Conservation (phyloP, 2,797 vertebrate genomes). For the Distichodus sexfasciatus region DNA sequence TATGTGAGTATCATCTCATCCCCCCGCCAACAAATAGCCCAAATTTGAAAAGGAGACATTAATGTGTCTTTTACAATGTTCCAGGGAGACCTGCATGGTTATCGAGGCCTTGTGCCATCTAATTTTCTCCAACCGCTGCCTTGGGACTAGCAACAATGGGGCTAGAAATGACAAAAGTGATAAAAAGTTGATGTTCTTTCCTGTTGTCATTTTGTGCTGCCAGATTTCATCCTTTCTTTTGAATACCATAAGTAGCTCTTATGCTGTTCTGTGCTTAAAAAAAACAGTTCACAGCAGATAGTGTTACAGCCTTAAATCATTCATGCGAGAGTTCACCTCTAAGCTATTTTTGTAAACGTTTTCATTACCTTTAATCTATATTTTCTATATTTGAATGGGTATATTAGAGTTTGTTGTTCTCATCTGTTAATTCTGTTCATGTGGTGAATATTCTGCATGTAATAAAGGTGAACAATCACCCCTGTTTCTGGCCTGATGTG, state of each 20-base stretch:
- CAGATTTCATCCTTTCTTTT: not conserved
- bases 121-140: constrained; percentile 83
- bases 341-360: not conserved
- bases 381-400: not conserved
- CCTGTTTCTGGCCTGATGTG: too few species aligned
- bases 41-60: not conserved
- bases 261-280: not conserved
- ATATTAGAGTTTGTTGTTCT: not conserved
- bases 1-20: constrained; percentile 74
- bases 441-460: too few species aligned
- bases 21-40: not conserved
- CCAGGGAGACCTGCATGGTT: constrained; percentile 87
- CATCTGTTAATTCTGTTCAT: too few species aligned
- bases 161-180: not conserved
- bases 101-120: constrained; percentile 88
- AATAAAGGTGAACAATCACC: too few species aligned
- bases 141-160: constrained; percentile 62
- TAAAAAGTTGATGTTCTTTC: not conserved
- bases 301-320: constrained; percentile 58
- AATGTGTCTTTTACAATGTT: constrained; percentile 33
- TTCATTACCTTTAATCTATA: not conserved
- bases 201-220: not conserved
- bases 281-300: constrained; percentile 22
- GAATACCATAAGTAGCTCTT: not conserved
- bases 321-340: not conserved